These are phyloP conservation scores for Lepidocolaptes lacrymiger DNA, from an alignment of 2,797 vertebrate species.

Conservation along the genomic window DNA sequence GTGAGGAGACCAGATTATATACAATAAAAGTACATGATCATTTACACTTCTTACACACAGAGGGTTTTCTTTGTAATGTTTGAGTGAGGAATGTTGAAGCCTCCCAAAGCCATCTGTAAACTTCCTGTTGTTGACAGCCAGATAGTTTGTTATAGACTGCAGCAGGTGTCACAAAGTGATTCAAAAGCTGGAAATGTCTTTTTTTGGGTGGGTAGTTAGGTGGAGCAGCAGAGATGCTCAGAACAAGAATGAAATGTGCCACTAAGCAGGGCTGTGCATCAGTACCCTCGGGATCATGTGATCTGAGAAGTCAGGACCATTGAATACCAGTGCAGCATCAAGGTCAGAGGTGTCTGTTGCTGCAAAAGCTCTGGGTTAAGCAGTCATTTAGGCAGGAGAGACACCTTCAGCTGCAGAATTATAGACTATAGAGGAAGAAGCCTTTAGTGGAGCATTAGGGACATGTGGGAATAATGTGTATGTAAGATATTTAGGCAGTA, in stretches of 20 bases:
- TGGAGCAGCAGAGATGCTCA: neutral
- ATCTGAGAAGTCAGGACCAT: neutral
- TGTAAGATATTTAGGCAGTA: neutral
- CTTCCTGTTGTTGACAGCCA: neutral
- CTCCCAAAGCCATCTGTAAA: neutral
- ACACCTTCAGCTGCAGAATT: neutral
- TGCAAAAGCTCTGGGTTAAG: neutral
- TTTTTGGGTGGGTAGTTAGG: neutral
- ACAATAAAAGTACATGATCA: neutral
- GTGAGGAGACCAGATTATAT: neutral
- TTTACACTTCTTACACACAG: neutral
- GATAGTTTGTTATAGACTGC: neutral
- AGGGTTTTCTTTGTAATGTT: neutral
- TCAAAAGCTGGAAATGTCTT: neutral
- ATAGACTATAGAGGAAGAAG: neutral
- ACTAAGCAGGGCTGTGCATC: neutral
- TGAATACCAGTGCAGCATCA: no score
- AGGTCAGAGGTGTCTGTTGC: neutral
- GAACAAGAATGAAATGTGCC: neutral
- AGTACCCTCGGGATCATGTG: fast-evolving
- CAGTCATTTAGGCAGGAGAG: neutral
- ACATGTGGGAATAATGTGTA: neutral
- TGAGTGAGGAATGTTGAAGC: neutral
- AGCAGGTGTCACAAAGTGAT: neutral
- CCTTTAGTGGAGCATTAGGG: neutral